Base-by-base conservation (phyloP, 2,113 vertebrate genomes). In the Tretioscincus oriximinensis region DNA sequence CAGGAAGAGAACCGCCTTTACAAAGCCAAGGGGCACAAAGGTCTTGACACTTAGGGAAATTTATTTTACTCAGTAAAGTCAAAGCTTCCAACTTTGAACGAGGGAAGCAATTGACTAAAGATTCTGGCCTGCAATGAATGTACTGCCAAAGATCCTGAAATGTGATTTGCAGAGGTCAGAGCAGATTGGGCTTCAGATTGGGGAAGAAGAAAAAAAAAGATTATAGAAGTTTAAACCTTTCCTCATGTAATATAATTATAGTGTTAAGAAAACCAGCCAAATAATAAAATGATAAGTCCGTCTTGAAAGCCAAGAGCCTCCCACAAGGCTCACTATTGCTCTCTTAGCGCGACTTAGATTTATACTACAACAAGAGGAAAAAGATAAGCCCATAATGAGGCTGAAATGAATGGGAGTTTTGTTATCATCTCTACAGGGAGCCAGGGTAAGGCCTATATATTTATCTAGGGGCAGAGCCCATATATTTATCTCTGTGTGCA, bases 401-500 rank as follows among this genome's bases (percentile, higher is more conserved):
- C 58, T 45, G 45, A 84, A 70, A 63, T 75, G 29, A 76, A 41
- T 64, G 58, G 45, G 71, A 51, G 20, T 84, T 83, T 78, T 78
- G 51, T 60, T 67, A 73, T 78, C 70, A 78, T 29, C 63, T 73
- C 51, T 60, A 60, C 58, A 69, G 54, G 64, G 47, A 75, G 72
- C 45, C 70, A 10, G 29, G 49, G 7, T 11, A 70, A 28, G 26
- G 64, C 60, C 77, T 31, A 35, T 70, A 80, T 75, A 75, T 79
- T 75, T 75, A 80, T 71, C 47, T 71, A 61, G 41, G 58, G 31
- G 35, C 67, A 77, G 58, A 64, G 54, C 74, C 73, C 73, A 49
- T 77, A 82, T 77, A 71, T 64, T 71, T 77, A 77, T 77, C 74
- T 60, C 73, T 49, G 54, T 75, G 73, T 70, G 73, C 74, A 28